phyloP scores from a whole-genome alignment of 2,888 invertebrate species.

The Pterostichus madidus region DNA sequence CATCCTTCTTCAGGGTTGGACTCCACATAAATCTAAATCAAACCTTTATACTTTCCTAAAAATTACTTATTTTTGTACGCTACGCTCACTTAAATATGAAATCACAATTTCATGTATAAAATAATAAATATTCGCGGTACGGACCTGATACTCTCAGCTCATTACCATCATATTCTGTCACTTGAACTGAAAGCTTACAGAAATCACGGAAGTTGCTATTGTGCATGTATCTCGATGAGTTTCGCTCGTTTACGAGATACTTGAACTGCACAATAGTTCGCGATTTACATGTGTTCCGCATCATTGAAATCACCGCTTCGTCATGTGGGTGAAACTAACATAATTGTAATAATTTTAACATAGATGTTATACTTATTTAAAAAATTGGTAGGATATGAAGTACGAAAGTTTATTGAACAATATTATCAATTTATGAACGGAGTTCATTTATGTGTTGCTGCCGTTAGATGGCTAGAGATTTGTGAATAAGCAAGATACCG shows the following conservation, averaged over 20 bases:
- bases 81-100: background rate
- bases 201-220: conserved; percentile 46
- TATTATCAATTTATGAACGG: conserved; percentile 13
- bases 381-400: background rate
- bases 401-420: conserved; percentile 38
- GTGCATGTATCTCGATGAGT: conserved; percentile 11
- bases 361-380: background rate
- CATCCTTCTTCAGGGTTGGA: conserved; percentile 35
- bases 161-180: conserved; percentile 58
- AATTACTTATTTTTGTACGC: background rate
- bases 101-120: background rate
- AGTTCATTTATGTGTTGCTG: background rate
- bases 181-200: conserved; percentile 48
- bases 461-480: background rate
- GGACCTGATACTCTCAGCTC: background rate
- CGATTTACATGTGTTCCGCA: conserved; percentile 12
- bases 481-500: conserved; percentile 1
- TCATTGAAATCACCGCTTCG: conserved; percentile 9
- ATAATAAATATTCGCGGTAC: background rate
- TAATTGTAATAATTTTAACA: conserved; percentile 11
- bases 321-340: conserved; percentile 27
- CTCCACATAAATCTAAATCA: conserved; percentile 41
- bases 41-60: background rate
- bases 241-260: conserved; percentile 3
- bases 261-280: background rate